phyloP scores from a whole-genome alignment of 1,140 invertebrate species.

The Phymastichus coffea region DNA sequence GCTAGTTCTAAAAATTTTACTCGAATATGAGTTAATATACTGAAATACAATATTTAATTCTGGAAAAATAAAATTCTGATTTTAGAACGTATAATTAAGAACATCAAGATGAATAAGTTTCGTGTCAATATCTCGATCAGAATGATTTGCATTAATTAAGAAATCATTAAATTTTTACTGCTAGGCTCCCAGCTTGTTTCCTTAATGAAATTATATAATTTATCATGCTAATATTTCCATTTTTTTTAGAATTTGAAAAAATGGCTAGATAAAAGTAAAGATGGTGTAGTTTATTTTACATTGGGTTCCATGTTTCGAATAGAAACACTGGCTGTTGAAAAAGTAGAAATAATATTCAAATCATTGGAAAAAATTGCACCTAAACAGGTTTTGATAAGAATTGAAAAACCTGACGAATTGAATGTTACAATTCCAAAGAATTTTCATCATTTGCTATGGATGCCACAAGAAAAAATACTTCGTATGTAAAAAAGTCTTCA shows the following conservation, averaged over 20 bases:
- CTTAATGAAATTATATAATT: no score
- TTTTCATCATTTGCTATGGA: slow-evolving; percentile 62
- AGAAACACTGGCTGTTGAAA: slow-evolving; percentile 52
- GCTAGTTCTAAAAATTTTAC: no score
- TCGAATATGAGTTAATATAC: no score
- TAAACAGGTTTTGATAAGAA: slow-evolving; percentile 41
- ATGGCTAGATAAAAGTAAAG: slow-evolving; percentile 64
- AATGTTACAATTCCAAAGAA: slow-evolving; percentile 58
- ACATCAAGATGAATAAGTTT: no score
- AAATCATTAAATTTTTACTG: no score
- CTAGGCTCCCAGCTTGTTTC: no score
- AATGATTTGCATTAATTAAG: no score
- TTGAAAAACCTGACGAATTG: slow-evolving; percentile 35
- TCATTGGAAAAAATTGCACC: slow-evolving; percentile 39
- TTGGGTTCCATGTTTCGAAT: slow-evolving; percentile 69
- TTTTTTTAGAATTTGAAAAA: slow-evolving; percentile 66
- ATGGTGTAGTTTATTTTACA: slow-evolving; percentile 71
- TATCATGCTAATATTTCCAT: no score
- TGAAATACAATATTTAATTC: no score
- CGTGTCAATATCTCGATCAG: no score
- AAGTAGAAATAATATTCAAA: slow-evolving; percentile 34
- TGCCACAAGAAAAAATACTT: slow-evolving; percentile 65
- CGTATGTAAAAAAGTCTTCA: slow-evolving; percentile 56
- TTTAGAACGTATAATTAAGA: no score
- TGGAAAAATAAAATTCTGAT: no score